Percentiles rank a stretch among this genome's conserved stretches.
phyloP scores from a whole-genome alignment of 2,888 invertebrate genomes.

The Protophormia terraenovae region DNA sequence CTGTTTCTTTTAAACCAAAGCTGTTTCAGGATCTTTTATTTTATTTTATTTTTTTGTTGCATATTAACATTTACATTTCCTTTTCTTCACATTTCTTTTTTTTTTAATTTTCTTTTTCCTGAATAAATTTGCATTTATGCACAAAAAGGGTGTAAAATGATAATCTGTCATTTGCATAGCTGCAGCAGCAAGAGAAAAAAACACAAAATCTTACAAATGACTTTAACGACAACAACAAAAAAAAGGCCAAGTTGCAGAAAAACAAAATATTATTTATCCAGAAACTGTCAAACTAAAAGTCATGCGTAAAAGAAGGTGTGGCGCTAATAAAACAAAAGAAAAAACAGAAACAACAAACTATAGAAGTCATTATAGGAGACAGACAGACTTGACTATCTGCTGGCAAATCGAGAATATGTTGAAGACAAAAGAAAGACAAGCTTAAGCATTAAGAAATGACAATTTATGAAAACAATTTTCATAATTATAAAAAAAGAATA shows the following conservation, averaged over 20 bases:
- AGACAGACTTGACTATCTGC: background rate
- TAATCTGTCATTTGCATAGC: conserved; percentile 52
- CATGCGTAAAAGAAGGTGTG: conserved; percentile 57
- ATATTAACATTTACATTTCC: too few relatives aligned
- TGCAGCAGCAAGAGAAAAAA: background rate
- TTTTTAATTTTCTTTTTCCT: too few relatives aligned
- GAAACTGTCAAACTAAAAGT: conserved; percentile 54
- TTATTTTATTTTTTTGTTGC: conserved; percentile 3
- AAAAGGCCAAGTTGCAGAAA: background rate
- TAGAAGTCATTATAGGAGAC: background rate
- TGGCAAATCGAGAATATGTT: too few relatives aligned
- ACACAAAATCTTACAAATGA: background rate
- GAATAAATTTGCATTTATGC: conserved; percentile 1
- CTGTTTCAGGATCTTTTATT: too few relatives aligned
- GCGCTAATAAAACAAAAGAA: conserved; percentile 30
- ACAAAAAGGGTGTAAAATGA: conserved; percentile 35
- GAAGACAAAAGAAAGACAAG: too few relatives aligned
- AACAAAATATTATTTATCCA: conserved; percentile 39
- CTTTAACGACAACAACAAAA: background rate
- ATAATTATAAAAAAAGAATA: conserved; percentile 20
- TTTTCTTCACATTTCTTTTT: too few relatives aligned
- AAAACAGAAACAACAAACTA: background rate
- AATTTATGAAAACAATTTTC: conserved; percentile 1
- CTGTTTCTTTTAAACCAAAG: too few relatives aligned
- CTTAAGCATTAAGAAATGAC: background rate